Percentiles rank a stretch among this genome's conserved stretches.
Evolutionary conservation across 2,888 invertebrate species (phyloP).

Genomic region (Autographa gamma): DNA sequence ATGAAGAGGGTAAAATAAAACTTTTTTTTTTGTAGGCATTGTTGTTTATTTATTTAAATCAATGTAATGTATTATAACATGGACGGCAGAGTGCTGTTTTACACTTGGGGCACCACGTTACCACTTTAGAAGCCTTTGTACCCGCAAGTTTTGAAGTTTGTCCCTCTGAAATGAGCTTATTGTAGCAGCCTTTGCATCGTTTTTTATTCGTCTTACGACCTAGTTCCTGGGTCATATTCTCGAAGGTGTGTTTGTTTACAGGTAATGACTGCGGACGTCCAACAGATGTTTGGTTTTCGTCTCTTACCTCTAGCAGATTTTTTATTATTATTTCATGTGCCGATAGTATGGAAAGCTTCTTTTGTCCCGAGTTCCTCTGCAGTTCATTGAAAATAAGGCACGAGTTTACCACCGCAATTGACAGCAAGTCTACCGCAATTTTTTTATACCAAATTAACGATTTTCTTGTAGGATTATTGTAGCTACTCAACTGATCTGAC

Average conservation of each 20-base stretch:
- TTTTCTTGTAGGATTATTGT: conserved; percentile 9
- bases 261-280: conserved; percentile 7
- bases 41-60: conserved; percentile 11
- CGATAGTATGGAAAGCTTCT: conserved; percentile 6
- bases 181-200: conserved; percentile 18
- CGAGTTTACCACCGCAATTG: conserved; percentile 4
- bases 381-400: conserved; percentile 11
- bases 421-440: background rate
- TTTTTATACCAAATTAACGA: conserved; percentile 10
- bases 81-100: conserved; percentile 21
- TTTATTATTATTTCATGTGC: conserved; percentile 14
- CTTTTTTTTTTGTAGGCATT: background rate
- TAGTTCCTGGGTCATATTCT: conserved; percentile 6
- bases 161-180: conserved; percentile 15
- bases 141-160: conserved; percentile 22
- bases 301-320: conserved; percentile 11
- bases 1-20: conserved; percentile 8
- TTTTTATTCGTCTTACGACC: conserved; percentile 18
- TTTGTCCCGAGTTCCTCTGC: conserved; percentile 8
- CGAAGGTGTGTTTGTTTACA: conserved; percentile 6
- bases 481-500: conserved; percentile 10
- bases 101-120: conserved; percentile 27
- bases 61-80: background rate
- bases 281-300: conserved; percentile 9
- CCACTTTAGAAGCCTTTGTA: conserved; percentile 24